Evolutionary conservation across 2,113 vertebrate genomes (phyloP), one percentile per base, ranked within the genome.

Genomic region (Cynoglossus semilaevis): DNA sequence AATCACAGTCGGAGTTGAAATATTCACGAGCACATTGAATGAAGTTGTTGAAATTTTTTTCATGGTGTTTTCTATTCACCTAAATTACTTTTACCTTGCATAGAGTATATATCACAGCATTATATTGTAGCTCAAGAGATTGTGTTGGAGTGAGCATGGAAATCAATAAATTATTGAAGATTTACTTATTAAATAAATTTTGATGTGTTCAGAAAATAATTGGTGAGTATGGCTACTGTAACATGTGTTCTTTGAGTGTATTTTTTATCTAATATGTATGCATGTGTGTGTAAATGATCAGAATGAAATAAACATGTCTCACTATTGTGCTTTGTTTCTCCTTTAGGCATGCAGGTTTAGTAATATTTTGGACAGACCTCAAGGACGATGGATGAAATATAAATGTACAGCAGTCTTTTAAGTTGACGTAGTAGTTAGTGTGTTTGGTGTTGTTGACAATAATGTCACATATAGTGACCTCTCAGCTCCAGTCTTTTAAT

Each of bases 241-340:
- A 56, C 62, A 63, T 55, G 64, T 70, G 18, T 51, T 67, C 18
- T 9, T 45, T 17, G 54, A 69, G 57, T 61, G 5, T 44, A 48
- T 59, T 48, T n/a, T 54, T 77, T 69, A 47, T 74, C 35, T 14
- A 42, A 40, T 16, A 22, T 59, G 13, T 57, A 16, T 19, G 18
- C 6, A 29, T 29, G 22, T 29, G 55, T 51, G 47, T 75, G 50
- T 18, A 65, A 71, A 60, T 49, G 15, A 40, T 5, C 5, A 15
- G 51, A n/a, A 12, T 60, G 14, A 55, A 77, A 72, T 79, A 74
- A 79, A 81, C 35, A 49, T 52, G 63, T 58, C 48, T n/a, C 15
- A 10, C 34, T 34, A 1, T 9, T 47, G 59, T 9, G 15, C 10
- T 19, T 22, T 41, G 74, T 15, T 63, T 9, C 15, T 13, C 5